phyloP scores from a whole-genome alignment of 2,113 vertebrate genomes.

The Cyphomyrus plagiostoma region DNA sequence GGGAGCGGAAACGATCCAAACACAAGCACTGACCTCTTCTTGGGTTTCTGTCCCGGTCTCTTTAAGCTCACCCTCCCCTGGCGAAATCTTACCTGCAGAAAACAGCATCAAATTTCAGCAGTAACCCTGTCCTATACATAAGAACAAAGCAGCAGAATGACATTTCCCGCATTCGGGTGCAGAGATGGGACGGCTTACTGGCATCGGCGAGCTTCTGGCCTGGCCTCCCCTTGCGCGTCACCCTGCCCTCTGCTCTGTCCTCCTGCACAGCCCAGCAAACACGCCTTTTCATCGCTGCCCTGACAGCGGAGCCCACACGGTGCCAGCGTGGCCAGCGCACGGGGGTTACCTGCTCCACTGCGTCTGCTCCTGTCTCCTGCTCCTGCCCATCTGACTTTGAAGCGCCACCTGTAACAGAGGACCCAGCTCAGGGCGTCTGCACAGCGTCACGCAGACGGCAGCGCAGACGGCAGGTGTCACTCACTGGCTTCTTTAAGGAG shows the following conservation, averaged over 20 bases:
- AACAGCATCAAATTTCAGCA: background rate
- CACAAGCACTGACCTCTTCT: slow-evolving; percentile 37
- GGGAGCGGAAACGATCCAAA: background rate
- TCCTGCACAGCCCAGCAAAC: slow-evolving; percentile 39
- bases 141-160: background rate
- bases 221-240: slow-evolving; percentile 42
- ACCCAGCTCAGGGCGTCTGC: background rate
- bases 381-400: slow-evolving; percentile 50
- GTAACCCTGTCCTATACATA: background rate
- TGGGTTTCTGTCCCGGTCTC: slow-evolving; percentile 15
- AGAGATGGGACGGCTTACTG: background rate
- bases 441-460: background rate
- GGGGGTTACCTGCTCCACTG: slow-evolving; percentile 46
- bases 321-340: background rate
- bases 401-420: slow-evolving; percentile 38
- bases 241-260: slow-evolving; percentile 39
- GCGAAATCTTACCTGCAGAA: slow-evolving; percentile 1
- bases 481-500: slow-evolving; percentile 50
- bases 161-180: slow-evolving; percentile 22
- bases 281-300: too few species aligned
- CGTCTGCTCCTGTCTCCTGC: slow-evolving; percentile 41
- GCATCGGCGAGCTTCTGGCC: slow-evolving; percentile 31
- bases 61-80: slow-evolving; percentile 27
- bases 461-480: slow-evolving; percentile 27
- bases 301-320: background rate